Conservation (phyloP, 1,140 invertebrate species). For the Drosophila willistoni region DNA sequence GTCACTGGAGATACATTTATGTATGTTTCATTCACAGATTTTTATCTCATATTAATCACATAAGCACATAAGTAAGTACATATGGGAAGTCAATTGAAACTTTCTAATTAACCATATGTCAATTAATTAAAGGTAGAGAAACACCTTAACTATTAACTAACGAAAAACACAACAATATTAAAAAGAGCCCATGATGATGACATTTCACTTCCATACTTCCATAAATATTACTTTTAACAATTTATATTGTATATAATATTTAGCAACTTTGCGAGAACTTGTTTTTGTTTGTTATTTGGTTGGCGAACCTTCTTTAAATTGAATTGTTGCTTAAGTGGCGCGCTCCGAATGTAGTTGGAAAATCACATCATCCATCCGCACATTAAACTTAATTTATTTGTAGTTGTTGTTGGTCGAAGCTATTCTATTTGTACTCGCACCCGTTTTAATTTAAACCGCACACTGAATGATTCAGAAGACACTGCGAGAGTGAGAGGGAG, state of each 20-base stretch:
- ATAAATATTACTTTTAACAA: conserved; percentile 2
- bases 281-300: neutral
- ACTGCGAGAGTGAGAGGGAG: neutral
- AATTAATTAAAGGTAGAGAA: too few species aligned
- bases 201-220: too few species aligned
- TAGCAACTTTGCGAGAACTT: neutral
- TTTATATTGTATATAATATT: neutral
- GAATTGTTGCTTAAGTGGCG: conserved; percentile 36
- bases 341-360: neutral
- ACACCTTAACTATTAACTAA: too few species aligned
- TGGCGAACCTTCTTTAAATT: conserved; percentile 24
- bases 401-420: conserved; percentile 3
- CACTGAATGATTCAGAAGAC: conserved; percentile 50
- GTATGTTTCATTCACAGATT: too few species aligned
- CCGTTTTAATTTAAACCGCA: conserved; percentile 36
- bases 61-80: too few species aligned
- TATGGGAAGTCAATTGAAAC: too few species aligned
- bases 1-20: too few species aligned
- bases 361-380: conserved; percentile 56
- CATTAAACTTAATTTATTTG: conserved; percentile 26
- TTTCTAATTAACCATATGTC: too few species aligned
- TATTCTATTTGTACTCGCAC: conserved; percentile 27
- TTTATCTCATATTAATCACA: too few species aligned
- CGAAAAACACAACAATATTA: too few species aligned
- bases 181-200: neutral